Evolutionary conservation across 2,797 vertebrate genomes (phyloP).

Genomic region (Microchirus variegatus): DNA sequence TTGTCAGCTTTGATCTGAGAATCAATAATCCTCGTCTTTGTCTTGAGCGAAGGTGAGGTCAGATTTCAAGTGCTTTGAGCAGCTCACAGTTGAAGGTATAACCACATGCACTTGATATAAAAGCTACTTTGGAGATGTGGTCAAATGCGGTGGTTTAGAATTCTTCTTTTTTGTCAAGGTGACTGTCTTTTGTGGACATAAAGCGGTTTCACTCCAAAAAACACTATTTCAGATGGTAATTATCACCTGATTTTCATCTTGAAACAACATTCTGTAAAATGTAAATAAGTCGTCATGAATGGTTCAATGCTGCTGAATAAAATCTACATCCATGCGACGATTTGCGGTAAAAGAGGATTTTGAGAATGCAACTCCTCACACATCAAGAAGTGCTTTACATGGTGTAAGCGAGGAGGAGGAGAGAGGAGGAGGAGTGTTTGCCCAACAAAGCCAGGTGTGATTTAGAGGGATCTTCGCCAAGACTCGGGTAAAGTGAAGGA

Average conservation of each 20-base stretch:
- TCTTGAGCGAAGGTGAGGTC: constrained; percentile 61
- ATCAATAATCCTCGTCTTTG: constrained; percentile 55
- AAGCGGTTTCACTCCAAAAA: constrained; percentile 40
- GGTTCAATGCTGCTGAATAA: constrained; percentile 22
- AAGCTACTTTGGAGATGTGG: constrained; percentile 37
- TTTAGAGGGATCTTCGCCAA: constrained; percentile 66
- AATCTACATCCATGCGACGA: constrained; percentile 13
- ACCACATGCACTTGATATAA: constrained; percentile 44
- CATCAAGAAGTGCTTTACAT: constrained; percentile 27
- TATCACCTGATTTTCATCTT: constrained; percentile 54
- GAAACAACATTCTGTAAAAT: constrained; percentile 32
- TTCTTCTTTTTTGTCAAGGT: constrained; percentile 37
- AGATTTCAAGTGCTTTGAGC: constrained; percentile 60
- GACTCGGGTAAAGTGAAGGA: constrained; percentile 73
- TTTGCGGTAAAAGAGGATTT: constrained; percentile 26
- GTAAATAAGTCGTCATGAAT: constrained; percentile 42
- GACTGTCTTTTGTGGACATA: constrained; percentile 31
- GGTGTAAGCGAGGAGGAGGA: constrained; percentile 12
- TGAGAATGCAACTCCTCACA: constrained; percentile 37
- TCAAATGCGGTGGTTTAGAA: neutral
- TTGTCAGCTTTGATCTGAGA: constrained; percentile 41
- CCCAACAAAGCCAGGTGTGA: constrained; percentile 77
- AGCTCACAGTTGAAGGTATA: constrained; percentile 58
- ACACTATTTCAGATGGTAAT: constrained; percentile 46
- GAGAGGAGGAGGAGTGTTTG: constrained; percentile 51